Percentiles rank a stretch among this genome's conserved stretches.
These are phyloP conservation scores for Pseudococcus viburni DNA, from an alignment of 2,888 invertebrate genomes.

Conservation along the genomic window DNA sequence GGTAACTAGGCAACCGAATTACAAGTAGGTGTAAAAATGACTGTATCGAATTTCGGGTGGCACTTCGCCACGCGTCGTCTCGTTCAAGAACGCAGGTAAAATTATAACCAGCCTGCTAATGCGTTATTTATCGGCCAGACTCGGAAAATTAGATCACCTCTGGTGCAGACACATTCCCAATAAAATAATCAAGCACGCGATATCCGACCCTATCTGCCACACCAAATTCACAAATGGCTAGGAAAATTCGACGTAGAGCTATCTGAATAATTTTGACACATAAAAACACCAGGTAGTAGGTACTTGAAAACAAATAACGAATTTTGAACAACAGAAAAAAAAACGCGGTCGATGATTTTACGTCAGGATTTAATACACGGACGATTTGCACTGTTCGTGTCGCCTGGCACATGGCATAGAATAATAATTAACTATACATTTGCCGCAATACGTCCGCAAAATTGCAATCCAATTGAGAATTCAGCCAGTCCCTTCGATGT, in stretches of 20 bases:
- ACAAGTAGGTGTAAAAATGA: constrained; percentile 14
- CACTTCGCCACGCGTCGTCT: background rate
- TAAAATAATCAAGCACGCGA: constrained; percentile 1
- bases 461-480: background rate
- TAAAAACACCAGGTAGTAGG: background rate
- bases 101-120: background rate
- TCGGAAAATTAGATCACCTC: constrained; percentile 17
- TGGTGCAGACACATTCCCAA: background rate
- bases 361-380: background rate
- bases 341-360: constrained; percentile 15
- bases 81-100: too few species aligned
- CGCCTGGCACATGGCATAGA: background rate
- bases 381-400: background rate
- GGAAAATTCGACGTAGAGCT: background rate
- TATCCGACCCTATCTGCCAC: background rate
- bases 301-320: background rate
- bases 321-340: background rate
- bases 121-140: background rate
- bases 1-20: constrained; percentile 26
- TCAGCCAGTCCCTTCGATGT: background rate
- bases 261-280: background rate
- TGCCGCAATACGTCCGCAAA: constrained; percentile 2
- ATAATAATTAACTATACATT: constrained; percentile 8
- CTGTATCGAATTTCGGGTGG: background rate
- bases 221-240: background rate